Percentiles rank a stretch among this genome's conserved stretches.
These are phyloP conservation scores for Nerophis lumbriciformis DNA, from an alignment of 2,113 vertebrate genomes.

Conservation along the genomic window DNA sequence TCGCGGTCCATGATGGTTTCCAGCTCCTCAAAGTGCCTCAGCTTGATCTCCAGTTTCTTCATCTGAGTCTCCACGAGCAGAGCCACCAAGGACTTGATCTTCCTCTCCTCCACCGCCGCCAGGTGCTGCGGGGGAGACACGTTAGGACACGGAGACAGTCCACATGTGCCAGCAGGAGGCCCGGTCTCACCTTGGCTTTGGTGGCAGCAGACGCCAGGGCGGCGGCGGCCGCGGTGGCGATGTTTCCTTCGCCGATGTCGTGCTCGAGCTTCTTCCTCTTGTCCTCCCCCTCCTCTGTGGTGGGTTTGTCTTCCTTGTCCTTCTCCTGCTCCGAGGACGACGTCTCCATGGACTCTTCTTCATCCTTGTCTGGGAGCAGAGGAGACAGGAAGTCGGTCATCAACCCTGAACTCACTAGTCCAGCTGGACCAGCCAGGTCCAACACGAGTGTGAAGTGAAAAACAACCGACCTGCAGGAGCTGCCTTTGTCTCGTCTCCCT, in stretches of 20 bases:
- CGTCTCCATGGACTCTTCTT: constrained; percentile 63
- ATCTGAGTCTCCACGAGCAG: constrained; percentile 96
- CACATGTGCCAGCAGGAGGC: not conserved
- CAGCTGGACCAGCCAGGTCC: not conserved
- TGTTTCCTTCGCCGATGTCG: constrained; percentile 91
- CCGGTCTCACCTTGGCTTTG: constrained; percentile 88
- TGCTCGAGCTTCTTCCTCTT: constrained; percentile 86
- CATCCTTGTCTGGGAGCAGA: constrained; percentile 59
- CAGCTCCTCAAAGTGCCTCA: constrained; percentile 94
- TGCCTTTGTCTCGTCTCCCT: constrained; percentile 56
- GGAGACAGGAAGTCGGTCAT: not conserved
- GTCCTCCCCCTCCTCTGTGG: constrained; percentile 76
- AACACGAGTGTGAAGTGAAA: not conserved
- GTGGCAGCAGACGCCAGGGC: constrained; percentile 96
- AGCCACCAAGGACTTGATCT: constrained; percentile 95
- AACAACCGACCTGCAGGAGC: constrained; percentile 43
- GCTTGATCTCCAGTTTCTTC: constrained; percentile 98
- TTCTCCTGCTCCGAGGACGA: constrained; percentile 80
- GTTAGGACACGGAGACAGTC: not conserved
- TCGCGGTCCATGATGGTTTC: constrained; percentile 99
- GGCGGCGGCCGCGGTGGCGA: constrained; percentile 93
- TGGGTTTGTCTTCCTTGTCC: constrained; percentile 82
- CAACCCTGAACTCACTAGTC: not conserved
- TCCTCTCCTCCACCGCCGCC: constrained; percentile 92
- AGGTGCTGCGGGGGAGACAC: constrained; percentile 76